Conservation (phyloP, 2,797 vertebrate genomes). For the Pelobates cultripes region DNA sequence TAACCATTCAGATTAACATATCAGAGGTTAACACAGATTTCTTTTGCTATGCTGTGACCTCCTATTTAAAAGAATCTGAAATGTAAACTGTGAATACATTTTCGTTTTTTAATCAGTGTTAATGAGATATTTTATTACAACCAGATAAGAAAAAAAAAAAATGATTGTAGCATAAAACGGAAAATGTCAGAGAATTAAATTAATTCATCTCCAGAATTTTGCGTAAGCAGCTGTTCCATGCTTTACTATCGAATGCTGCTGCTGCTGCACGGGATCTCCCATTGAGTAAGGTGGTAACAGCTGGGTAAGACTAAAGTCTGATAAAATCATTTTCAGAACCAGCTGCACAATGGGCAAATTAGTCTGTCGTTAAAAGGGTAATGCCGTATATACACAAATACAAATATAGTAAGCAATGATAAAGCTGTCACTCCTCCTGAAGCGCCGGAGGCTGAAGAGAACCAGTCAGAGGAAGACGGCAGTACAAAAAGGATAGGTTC, state of each 20-base stretch:
- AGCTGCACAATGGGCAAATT: background rate
- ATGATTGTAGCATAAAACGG: background rate
- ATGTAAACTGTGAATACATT: slow-evolving; percentile 6
- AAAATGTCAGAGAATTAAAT: background rate
- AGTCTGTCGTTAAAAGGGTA: background rate
- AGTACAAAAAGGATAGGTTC: too few species aligned
- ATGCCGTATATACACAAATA: too few species aligned
- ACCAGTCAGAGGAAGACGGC: too few species aligned
- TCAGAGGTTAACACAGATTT: slow-evolving; percentile 63
- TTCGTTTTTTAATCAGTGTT: background rate
- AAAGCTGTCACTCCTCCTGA: too few species aligned
- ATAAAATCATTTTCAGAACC: background rate
- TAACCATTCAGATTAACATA: slow-evolving; percentile 67
- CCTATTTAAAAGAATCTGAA: background rate
- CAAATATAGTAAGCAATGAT: too few species aligned
- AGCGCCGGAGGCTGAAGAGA: too few species aligned
- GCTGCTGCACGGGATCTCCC: background rate
- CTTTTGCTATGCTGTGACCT: background rate
- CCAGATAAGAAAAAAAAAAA: background rate
- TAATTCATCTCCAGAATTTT: background rate
- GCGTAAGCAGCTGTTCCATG: background rate
- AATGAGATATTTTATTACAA: background rate
- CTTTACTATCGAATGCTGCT: background rate
- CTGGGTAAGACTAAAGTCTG: background rate
- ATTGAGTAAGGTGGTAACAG: background rate